phyloP scores from a whole-genome alignment of 2,888 invertebrate genomes.

The Eupithecia insigniata region DNA sequence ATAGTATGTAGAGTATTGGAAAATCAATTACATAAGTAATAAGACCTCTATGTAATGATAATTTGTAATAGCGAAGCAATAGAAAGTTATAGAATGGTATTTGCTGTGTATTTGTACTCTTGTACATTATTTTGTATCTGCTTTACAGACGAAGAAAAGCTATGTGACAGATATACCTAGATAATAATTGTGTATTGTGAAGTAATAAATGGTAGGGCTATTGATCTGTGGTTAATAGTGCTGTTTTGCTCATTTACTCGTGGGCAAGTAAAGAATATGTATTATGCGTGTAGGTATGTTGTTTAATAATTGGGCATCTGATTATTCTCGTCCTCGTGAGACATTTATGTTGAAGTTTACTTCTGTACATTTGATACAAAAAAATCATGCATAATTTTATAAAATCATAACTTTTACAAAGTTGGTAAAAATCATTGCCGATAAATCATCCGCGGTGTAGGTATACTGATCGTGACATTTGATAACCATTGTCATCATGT shows the following conservation, averaged over 20 bases:
- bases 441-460: not conserved
- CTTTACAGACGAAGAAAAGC: not conserved
- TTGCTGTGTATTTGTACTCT: not conserved
- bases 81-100: conserved; percentile 7
- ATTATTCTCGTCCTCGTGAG: not conserved
- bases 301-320: not conserved
- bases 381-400: too few relatives aligned
- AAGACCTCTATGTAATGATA: conserved; percentile 13
- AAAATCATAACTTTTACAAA: not conserved
- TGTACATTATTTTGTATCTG: not conserved
- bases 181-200: not conserved
- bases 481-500: not conserved
- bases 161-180: conserved; percentile 5
- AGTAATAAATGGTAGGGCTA: conserved; percentile 9
- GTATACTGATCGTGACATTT: conserved; percentile 2
- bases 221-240: conserved; percentile 21
- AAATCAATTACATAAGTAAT: conserved; percentile 25
- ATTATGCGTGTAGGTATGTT: not conserved
- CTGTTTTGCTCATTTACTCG: conserved; percentile 20
- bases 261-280: conserved; percentile 9
- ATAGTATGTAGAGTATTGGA: conserved; percentile 9
- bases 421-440: not conserved
- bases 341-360: not conserved
- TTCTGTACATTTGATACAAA: too few relatives aligned
- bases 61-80: conserved; percentile 15